Conservation (phyloP, 2,797 vertebrate species). For the Heteromormyrus szaboi region DNA sequence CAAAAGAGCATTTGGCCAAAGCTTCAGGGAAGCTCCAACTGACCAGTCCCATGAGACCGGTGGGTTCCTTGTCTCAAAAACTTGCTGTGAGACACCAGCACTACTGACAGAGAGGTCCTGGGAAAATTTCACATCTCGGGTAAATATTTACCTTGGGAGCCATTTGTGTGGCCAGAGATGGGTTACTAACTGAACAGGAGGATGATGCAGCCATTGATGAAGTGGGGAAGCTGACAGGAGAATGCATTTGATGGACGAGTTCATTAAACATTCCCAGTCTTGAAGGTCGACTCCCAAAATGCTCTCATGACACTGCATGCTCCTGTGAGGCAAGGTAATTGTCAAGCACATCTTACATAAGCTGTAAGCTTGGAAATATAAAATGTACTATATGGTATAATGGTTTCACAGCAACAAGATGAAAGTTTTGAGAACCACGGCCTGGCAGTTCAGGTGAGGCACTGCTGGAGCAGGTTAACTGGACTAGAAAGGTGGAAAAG, state of each 20-base stretch:
- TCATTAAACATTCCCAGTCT: not conserved
- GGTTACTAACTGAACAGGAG: slow-evolving; percentile 4
- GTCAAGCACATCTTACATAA: not conserved
- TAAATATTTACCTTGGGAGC: slow-evolving; percentile 8
- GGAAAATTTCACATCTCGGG: slow-evolving; percentile 3
- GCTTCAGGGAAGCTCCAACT: not conserved
- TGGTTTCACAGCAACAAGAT: not conserved
- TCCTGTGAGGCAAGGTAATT: not conserved
- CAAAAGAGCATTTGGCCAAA: slow-evolving; percentile 31
- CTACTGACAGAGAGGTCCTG: not conserved
- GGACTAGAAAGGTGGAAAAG: not conserved
- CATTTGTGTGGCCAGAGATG: not conserved
- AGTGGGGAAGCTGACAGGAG: not conserved
- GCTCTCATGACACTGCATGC: not conserved
- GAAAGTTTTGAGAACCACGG: not conserved
- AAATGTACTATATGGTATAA: not conserved
- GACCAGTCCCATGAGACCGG: not conserved
- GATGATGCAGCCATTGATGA: not conserved
- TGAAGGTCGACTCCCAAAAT: not conserved
- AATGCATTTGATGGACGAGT: slow-evolving; percentile 18
- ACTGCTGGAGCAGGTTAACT: not conserved
- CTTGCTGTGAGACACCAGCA: not conserved
- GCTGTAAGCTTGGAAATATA: not conserved
- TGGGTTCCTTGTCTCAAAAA: slow-evolving; percentile 10
- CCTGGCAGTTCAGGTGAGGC: not conserved